These are phyloP conservation scores for Drosophila gaucha DNA, from an alignment of 2,888 invertebrate genomes.

Conservation along the genomic window DNA sequence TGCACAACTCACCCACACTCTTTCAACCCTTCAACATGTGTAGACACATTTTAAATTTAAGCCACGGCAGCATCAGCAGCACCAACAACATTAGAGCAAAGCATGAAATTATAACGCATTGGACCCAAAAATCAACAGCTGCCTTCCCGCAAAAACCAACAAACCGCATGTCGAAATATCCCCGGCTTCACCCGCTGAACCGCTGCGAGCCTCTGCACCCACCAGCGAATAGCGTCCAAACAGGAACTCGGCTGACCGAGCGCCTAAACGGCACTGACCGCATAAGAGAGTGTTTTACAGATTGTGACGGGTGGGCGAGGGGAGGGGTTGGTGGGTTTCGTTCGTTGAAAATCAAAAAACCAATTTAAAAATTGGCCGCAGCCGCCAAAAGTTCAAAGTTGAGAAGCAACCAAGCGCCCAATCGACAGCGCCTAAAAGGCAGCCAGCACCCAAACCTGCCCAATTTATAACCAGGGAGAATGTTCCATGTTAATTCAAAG, in stretches of 20 bases:
- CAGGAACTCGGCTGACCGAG: slow-evolving; percentile 69
- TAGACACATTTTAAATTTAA: slow-evolving; percentile 75
- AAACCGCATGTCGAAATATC: slow-evolving; percentile 70
- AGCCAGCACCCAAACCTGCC: slow-evolving; percentile 35
- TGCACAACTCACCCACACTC: slow-evolving; percentile 26
- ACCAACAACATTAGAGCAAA: slow-evolving; percentile 33
- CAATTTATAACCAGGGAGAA: slow-evolving; percentile 24
- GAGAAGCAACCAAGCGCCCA: slow-evolving; percentile 61
- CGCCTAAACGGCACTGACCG: slow-evolving; percentile 74
- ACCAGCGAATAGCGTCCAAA: slow-evolving; percentile 16
- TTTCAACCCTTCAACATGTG: slow-evolving; percentile 53
- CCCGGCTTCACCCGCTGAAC: slow-evolving; percentile 19
- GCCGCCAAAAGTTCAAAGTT: slow-evolving; percentile 75
- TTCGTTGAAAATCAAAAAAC: slow-evolving; percentile 60
- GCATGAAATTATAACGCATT: slow-evolving; percentile 76
- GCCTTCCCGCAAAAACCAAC: slow-evolving; percentile 75
- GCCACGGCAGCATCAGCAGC: slow-evolving; percentile 47
- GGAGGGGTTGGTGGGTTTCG: background rate
- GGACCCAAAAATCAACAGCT: slow-evolving; percentile 77
- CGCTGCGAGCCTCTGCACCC: background rate
- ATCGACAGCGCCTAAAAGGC: slow-evolving; percentile 47
- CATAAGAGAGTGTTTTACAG: slow-evolving; percentile 49
- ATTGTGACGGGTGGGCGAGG: background rate
- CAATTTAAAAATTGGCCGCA: slow-evolving; percentile 74
- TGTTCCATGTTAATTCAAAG: slow-evolving; percentile 3